Evolutionary conservation across 2,888 invertebrate species (phyloP), one percentile per base, ranked within the genome.

Genomic region (Amphipyra tragopoginis): DNA sequence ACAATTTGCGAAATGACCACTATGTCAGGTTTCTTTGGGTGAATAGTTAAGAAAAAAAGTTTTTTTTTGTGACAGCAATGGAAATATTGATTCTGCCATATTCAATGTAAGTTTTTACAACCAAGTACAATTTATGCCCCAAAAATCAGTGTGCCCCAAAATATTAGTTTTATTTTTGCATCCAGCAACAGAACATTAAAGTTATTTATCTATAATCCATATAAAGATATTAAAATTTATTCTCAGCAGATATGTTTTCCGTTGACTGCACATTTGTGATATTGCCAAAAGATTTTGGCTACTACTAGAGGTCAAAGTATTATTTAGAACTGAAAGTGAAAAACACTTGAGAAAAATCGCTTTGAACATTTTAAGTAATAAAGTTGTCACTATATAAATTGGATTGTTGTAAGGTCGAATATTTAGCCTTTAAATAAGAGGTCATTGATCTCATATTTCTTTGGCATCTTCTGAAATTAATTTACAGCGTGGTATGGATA

Each of bases 241-340:
- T 51, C 44, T 26, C 11, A 5, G n/a, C 13, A 39, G 21, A 26
- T 42, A 38, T 15, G n/a, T 49, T 70, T 63, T 40, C 21, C 13
- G 38, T 53, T 52, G 58, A 38, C 45, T 55, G 45, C 50, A 43
- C 43, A 55, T 52, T 72, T 72, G 76, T 47, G 10, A 33, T 40
- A 13, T 42, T 75, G 78, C 80, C 77, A 80, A 77, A 50, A 59
- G 34, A 34, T 63, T 33, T 70, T 80, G 63, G 78, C 67, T 59
- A 21, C 38, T 45, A 59, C 43, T 29, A 29, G n/a, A 67, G 43
- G 59, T 39, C 60, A 49, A 36, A 59, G 21, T 40, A 39, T 57
- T 58, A 64, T 58, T 60, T 60, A 61, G 5, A 55, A 53, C 43
- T 39, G 9, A 52, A 47, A 40, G 44, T 56, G 11, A 56, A 49